Conservation (phyloP, 2,888 invertebrate species). For the Drosophila multiciliata region DNA sequence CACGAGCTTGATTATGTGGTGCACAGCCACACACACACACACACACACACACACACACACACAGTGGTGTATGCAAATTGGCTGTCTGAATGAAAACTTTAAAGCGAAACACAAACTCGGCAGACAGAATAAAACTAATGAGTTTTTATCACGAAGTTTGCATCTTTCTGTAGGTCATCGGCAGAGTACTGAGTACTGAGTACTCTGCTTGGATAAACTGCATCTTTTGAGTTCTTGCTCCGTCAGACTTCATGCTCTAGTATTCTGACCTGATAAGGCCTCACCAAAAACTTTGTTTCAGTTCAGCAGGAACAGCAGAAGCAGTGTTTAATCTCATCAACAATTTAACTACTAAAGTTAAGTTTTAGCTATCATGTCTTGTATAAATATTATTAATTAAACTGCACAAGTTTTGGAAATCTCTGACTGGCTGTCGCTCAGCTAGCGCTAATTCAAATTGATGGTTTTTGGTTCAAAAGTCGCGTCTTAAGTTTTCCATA, state of each 20-base stretch:
- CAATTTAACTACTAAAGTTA: slow-evolving; percentile 13
- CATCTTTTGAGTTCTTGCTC: slow-evolving; percentile 55
- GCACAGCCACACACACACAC: not conserved
- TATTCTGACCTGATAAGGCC: slow-evolving; percentile 58
- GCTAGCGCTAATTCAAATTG: slow-evolving; percentile 61
- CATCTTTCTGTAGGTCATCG: slow-evolving; percentile 17
- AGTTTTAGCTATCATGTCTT: slow-evolving; percentile 9
- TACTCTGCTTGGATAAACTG: not conserved
- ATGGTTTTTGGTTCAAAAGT: slow-evolving; percentile 65
- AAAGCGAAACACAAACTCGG: slow-evolving; percentile 24
- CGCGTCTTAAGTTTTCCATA: slow-evolving; percentile 40
- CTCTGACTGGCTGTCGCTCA: slow-evolving; percentile 51
- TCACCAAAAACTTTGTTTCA: slow-evolving; percentile 24
- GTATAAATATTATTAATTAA: slow-evolving; percentile 70
- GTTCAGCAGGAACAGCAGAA: slow-evolving; percentile 5
- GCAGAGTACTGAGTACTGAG: not conserved
- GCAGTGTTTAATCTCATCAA: slow-evolving; percentile 56
- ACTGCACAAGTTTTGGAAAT: slow-evolving; percentile 57
- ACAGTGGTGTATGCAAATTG: slow-evolving; percentile 58
- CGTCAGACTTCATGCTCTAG: slow-evolving; percentile 68
- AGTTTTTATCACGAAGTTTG: slow-evolving; percentile 44
- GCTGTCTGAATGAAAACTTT: slow-evolving; percentile 49
- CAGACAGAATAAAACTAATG: slow-evolving; percentile 37
- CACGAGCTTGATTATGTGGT: slow-evolving; percentile 23
- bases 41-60: not conserved